A percentile compares a stretch with the other conserved stretches of the same genome.
phyloP scores from a whole-genome alignment of 2,888 invertebrate species.

The Drosophila mettleri region DNA sequence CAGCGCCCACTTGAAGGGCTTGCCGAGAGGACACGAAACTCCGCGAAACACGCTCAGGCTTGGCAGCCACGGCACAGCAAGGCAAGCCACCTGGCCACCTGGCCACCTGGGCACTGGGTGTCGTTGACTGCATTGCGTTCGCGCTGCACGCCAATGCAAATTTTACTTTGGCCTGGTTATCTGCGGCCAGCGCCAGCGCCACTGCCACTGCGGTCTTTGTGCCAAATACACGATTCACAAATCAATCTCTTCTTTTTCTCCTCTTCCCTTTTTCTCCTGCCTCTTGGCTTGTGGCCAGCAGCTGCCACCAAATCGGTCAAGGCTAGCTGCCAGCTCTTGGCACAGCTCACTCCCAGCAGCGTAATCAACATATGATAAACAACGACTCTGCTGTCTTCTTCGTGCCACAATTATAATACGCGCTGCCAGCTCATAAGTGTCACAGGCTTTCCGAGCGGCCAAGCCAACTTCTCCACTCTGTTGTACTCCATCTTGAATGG shows the following conservation, averaged over 20 bases:
- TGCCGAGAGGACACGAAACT: conserved; percentile 33
- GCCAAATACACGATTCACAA: conserved; percentile 34
- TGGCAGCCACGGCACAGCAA: not conserved
- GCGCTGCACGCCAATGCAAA: conserved; percentile 29
- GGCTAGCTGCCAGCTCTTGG: conserved; percentile 62
- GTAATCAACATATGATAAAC: not conserved
- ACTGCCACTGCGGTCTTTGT: conserved; percentile 10
- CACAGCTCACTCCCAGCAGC: conserved; percentile 20
- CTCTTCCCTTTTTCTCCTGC: too few species aligned
- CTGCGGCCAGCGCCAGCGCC: conserved; percentile 6
- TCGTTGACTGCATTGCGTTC: conserved; percentile 56
- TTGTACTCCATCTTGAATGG: not conserved
- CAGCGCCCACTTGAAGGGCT: not conserved
- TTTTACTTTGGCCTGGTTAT: conserved; percentile 34
- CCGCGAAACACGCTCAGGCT: conserved; percentile 11
- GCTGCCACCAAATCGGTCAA: conserved; percentile 45
- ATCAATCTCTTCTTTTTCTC: conserved; percentile 22
- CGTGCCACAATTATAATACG: conserved; percentile 7
- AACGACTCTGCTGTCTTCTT: not conserved
- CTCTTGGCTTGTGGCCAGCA: too few species aligned
- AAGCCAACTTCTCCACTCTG: not conserved
- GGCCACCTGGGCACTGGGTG: conserved; percentile 30
- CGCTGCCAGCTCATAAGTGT: conserved; percentile 3
- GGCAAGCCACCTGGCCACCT: not conserved
- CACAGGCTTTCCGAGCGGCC: not conserved